Percentiles rank a stretch among this genome's conserved stretches.
Conservation (phyloP, 2,797 vertebrate species). For the Rhinella marina region DNA sequence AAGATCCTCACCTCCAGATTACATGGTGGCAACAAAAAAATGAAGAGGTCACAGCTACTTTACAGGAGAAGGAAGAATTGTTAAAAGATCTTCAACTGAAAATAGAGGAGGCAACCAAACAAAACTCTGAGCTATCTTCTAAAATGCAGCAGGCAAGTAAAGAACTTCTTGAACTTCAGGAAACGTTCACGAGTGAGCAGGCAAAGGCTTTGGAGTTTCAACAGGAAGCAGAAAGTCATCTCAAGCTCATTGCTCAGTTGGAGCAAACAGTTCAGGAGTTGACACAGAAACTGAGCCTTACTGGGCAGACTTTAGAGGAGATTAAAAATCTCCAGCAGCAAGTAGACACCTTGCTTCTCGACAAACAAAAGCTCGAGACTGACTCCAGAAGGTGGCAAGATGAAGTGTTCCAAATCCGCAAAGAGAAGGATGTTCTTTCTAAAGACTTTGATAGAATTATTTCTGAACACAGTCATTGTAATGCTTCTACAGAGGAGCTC, state of each 20-base stretch:
- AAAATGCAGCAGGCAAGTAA: constrained; percentile 71
- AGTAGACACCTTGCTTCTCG: constrained; percentile 70
- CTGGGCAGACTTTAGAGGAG: constrained; percentile 66
- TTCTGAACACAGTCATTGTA: constrained; percentile 67
- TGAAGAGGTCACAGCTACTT: constrained; percentile 67
- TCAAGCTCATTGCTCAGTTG: constrained; percentile 20
- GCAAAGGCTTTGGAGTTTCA: constrained; percentile 56
- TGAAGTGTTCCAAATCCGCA: constrained; percentile 72
- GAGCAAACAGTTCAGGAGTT: not conserved
- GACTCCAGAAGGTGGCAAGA: constrained; percentile 70
- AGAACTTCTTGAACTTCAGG: constrained; percentile 71
- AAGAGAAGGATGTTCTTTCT: constrained; percentile 69
- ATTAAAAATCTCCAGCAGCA: constrained; percentile 72
- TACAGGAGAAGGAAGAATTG: constrained; percentile 76
- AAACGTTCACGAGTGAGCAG: constrained; percentile 69
- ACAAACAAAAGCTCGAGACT: constrained; percentile 73
- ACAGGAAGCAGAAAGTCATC: constrained; percentile 8
- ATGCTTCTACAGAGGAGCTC: constrained; percentile 67
- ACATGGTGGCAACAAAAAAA: constrained; percentile 69
- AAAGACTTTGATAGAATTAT: constrained; percentile 66
- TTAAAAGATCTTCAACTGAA: constrained; percentile 76
- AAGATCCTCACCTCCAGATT: constrained; percentile 66
- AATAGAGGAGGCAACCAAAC: constrained; percentile 69
- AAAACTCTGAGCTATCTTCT: constrained; percentile 71
- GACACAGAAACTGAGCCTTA: constrained; percentile 67